Conservation (phyloP, 2,113 vertebrate genomes). For the Eupsittula cactorum region DNA sequence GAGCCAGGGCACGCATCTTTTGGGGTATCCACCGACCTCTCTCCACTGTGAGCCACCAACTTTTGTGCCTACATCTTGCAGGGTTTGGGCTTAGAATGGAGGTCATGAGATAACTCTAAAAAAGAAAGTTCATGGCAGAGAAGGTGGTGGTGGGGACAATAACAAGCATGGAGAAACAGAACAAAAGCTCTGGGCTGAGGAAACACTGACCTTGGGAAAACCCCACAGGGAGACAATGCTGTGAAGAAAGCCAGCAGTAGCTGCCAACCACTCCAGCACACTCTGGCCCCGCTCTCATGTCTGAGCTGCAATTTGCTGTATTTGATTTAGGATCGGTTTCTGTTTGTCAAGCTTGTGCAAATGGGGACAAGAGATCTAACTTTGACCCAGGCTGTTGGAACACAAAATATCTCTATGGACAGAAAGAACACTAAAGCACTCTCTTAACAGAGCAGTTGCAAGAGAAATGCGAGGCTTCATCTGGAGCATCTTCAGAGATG, state of each 20-base stretch:
- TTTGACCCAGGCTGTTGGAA: background rate
- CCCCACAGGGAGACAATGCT: background rate
- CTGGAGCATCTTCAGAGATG: background rate
- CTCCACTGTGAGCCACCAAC: background rate
- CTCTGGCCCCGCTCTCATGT: background rate
- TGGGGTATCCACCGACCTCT: fast-evolving
- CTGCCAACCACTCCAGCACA: background rate
- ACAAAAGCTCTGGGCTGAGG: background rate
- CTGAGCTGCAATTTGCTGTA: background rate
- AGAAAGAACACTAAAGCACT: background rate
- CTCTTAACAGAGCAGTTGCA: background rate
- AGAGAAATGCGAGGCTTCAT: background rate
- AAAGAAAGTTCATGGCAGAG: background rate
- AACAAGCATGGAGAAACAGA: background rate
- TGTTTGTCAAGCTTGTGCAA: background rate
- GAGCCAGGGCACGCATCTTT: background rate
- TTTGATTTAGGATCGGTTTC: background rate
- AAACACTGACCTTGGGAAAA: background rate
- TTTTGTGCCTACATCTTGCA: background rate
- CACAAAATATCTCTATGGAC: background rate
- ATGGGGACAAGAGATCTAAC: background rate
- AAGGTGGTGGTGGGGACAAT: background rate
- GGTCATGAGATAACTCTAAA: background rate
- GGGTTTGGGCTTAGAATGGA: background rate
- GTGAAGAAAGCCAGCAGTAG: background rate